These are phyloP conservation scores for Euleptes europaea DNA, from an alignment of 2,113 vertebrate species.

Conservation along the genomic window DNA sequence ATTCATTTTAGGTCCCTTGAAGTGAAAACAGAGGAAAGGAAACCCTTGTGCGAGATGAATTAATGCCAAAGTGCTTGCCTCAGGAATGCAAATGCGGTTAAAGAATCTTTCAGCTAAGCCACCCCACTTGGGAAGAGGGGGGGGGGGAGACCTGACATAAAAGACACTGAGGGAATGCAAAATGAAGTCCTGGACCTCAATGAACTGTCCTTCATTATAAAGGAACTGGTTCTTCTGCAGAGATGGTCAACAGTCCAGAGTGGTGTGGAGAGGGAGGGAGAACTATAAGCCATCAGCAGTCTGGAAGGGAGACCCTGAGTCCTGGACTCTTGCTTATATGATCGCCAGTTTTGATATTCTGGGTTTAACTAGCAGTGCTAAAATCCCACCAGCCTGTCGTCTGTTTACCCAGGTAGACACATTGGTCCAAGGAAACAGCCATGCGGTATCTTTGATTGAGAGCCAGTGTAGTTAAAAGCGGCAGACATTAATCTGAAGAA, in stretches of 20 bases:
- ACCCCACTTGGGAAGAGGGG: slow-evolving; percentile 51
- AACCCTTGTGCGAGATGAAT: slow-evolving; percentile 57
- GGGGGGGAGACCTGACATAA: slow-evolving; percentile 31
- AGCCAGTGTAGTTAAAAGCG: no score
- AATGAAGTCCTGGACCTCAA: slow-evolving; percentile 45
- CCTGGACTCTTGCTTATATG: neutral
- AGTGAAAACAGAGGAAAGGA: slow-evolving; percentile 12
- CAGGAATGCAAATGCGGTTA: slow-evolving; percentile 68
- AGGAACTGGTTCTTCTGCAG: neutral
- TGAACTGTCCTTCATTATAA: neutral
- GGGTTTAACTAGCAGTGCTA: neutral
- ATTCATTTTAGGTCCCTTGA: slow-evolving; percentile 51
- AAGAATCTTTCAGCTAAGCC: slow-evolving; percentile 58
- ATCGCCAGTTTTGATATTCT: neutral
- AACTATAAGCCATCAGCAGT: neutral
- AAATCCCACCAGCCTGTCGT: neutral
- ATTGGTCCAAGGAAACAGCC: no score
- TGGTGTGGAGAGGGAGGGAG: neutral
- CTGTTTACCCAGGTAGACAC: neutral
- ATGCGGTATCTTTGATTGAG: no score
- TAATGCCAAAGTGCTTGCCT: slow-evolving; percentile 67
- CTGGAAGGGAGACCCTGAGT: neutral
- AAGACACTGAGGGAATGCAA: slow-evolving; percentile 49
- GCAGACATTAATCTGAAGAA: no score
- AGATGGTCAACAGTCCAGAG: neutral